Evolutionary conservation across 2,113 vertebrate genomes (phyloP).

Genomic region (Peromyscus californicus): DNA sequence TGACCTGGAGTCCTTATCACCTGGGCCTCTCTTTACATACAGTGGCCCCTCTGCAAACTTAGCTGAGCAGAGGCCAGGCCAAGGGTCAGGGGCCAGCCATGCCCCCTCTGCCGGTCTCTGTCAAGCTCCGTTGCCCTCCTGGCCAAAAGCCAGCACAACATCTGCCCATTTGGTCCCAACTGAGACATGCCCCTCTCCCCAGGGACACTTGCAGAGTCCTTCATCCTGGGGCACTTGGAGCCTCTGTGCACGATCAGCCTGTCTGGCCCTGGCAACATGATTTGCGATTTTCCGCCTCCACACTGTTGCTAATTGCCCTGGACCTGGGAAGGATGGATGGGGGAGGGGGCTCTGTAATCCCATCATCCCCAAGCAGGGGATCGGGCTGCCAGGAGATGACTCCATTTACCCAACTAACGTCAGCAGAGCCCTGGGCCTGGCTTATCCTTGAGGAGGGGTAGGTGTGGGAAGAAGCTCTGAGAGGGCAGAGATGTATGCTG

Average conservation of each 20-base stretch:
- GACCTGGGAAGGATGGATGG: neutral
- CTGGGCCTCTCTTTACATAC: conserved; percentile 26
- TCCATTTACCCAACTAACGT: neutral
- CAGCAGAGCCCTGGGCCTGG: neutral
- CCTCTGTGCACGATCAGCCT: neutral
- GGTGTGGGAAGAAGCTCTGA: neutral
- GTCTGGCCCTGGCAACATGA: too few relatives aligned
- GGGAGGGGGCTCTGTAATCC: neutral
- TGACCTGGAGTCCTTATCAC: conserved; percentile 53
- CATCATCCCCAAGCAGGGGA: neutral
- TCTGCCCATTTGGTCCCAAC: neutral
- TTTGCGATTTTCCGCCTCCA: neutral
- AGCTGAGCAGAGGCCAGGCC: conserved; percentile 66
- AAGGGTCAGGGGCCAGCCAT: conserved; percentile 26
- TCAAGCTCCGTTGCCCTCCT: neutral
- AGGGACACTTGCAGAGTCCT: neutral
- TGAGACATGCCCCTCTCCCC: too few relatives aligned
- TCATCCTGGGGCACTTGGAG: neutral
- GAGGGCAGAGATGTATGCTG: neutral
- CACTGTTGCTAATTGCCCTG: neutral
- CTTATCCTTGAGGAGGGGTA: neutral
- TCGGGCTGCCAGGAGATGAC: neutral
- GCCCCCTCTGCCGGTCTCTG: neutral
- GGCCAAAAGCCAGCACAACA: conserved; percentile 1
- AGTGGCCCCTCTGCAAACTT: conserved; percentile 48